A percentile compares a stretch with the other conserved stretches of the same genome.
Conservation (phyloP, 2,888 invertebrate genomes). For the Rhagonycha lutea region DNA sequence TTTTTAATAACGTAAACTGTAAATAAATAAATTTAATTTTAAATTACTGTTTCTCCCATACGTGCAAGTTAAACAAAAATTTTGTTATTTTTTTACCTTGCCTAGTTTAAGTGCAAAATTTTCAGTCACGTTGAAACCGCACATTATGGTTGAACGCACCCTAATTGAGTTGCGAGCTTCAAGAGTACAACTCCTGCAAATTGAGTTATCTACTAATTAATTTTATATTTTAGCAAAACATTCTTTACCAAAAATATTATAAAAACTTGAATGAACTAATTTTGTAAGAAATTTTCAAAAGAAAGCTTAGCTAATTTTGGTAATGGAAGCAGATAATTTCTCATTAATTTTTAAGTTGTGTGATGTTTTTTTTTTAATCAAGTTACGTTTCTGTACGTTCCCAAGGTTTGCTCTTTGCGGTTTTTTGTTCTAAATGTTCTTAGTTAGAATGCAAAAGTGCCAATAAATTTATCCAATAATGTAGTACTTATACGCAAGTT, state of each 20-base stretch:
- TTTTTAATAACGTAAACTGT: not conserved
- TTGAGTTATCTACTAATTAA: slow-evolving; percentile 7
- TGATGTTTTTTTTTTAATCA: not conserved
- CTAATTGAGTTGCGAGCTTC: slow-evolving; percentile 8
- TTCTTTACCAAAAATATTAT: not conserved
- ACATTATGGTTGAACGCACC: slow-evolving; percentile 13
- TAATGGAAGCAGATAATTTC: not conserved
- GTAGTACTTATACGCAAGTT: not conserved
- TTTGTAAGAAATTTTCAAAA: not conserved
- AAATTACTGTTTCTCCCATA: slow-evolving; percentile 11
- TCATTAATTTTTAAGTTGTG: not conserved
- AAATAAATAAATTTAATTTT: slow-evolving; percentile 5
- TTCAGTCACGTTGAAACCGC: slow-evolving; percentile 15
- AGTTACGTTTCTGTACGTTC: too few species aligned
- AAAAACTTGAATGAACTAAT: not conserved
- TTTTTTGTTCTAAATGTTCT: too few species aligned
- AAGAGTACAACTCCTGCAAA: slow-evolving; percentile 6
- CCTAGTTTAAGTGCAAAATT: slow-evolving; percentile 8
- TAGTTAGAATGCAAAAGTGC: not conserved
- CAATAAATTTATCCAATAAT: not conserved
- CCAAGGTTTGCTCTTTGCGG: too few species aligned
- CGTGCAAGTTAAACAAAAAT: slow-evolving; percentile 9
- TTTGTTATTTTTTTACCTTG: slow-evolving; percentile 1
- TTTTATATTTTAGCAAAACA: not conserved
- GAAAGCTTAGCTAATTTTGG: not conserved